Evolutionary conservation across 2,113 vertebrate species (phyloP).

Genomic region (Sceloporus tristichus): DNA sequence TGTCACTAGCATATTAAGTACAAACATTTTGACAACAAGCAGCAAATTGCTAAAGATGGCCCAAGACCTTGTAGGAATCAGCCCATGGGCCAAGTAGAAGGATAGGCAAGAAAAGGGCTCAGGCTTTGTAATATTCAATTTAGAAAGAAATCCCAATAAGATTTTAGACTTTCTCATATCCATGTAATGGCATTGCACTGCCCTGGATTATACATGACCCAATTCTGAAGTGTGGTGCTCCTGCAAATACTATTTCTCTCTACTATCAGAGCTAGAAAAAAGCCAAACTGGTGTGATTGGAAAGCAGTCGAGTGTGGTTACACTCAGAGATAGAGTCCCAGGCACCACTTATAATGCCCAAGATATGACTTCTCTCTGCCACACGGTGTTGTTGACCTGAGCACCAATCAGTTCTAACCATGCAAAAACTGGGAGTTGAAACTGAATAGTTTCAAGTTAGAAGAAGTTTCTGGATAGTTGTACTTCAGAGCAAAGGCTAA

Average conservation of each 20-base stretch:
- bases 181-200: not conserved
- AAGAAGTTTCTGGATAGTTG: not conserved
- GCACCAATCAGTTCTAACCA: not conserved
- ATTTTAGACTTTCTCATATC: not conserved
- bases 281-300: not conserved
- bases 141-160: not conserved
- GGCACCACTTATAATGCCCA: not conserved
- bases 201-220: not conserved
- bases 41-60: slow-evolving; percentile 3
- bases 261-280: not conserved
- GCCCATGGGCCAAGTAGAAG: not conserved
- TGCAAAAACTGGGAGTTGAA: not conserved
- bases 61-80: not conserved
- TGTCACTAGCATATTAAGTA: slow-evolving; percentile 28
- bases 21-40: slow-evolving; percentile 12
- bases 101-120: not conserved
- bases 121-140: not conserved
- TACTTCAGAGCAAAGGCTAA: not conserved
- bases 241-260: not conserved
- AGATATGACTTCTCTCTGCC: not conserved
- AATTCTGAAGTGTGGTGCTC: not conserved
- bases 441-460: not conserved
- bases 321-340: not conserved
- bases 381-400: not conserved
- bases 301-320: too few relatives aligned